Percentiles rank a stretch among this genome's conserved stretches.
Conservation (phyloP, 2,888 invertebrate genomes). For the Chirona hameri region DNA sequence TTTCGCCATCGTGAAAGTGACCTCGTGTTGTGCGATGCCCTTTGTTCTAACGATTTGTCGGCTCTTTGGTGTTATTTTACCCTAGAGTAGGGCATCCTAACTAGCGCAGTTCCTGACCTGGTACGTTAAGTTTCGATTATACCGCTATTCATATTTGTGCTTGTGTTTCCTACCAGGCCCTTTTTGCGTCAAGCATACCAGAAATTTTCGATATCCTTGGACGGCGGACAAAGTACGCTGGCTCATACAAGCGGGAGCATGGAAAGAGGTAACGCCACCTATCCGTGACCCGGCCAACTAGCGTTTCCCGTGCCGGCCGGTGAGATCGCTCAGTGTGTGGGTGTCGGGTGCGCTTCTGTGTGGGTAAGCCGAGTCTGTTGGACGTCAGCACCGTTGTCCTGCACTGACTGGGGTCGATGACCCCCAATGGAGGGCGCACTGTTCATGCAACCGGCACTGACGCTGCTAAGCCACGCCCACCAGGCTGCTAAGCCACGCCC, state of each 20-base stretch:
- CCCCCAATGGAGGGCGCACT: not conserved
- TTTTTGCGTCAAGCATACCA: slow-evolving; percentile 99
- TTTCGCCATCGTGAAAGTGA: no score
- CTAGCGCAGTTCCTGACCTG: no score
- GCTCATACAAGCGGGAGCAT: slow-evolving; percentile 83
- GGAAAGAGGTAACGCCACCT: slow-evolving; percentile 82
- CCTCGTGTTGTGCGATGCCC: no score
- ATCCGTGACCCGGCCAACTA: not conserved
- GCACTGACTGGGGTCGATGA: not conserved
- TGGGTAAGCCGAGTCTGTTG: not conserved
- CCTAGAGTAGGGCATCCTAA: no score
- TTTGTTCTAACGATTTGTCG: no score
- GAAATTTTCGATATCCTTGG: slow-evolving; percentile 99
- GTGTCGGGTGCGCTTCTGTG: not conserved
- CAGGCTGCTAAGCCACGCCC: no score
- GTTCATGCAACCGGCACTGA: not conserved
- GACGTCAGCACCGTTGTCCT: not conserved
- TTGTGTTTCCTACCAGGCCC: slow-evolving; percentile 66
- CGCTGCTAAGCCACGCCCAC: no score
- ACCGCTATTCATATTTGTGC: slow-evolving; percentile 10
- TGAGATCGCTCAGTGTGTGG: not conserved
- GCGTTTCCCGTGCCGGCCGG: not conserved
- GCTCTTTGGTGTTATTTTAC: no score
- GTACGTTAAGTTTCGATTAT: no score
- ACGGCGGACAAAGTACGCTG: slow-evolving; percentile 99